These are phyloP conservation scores for Felis catus DNA, from an alignment of 2,113 vertebrate genomes.

Conservation along the genomic window DNA sequence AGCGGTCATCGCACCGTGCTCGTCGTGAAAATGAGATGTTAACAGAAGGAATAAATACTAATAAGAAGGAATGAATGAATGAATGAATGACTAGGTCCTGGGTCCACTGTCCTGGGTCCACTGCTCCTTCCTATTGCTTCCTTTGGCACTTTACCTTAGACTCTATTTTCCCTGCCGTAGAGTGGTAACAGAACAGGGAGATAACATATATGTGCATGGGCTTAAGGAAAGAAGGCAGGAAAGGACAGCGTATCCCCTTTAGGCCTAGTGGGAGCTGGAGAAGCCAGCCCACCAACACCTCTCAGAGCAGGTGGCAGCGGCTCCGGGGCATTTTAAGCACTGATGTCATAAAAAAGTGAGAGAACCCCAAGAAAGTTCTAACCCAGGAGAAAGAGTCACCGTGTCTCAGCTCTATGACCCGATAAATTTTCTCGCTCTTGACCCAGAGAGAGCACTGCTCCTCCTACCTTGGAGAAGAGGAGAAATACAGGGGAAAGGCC, in stretches of 20 bases:
- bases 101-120: background rate
- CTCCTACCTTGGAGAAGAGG: background rate
- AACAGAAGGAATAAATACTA: background rate
- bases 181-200: background rate
- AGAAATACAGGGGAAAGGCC: background rate
- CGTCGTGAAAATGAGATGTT: background rate
- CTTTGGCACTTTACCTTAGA: background rate
- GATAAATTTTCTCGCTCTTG: background rate
- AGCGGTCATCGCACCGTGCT: background rate
- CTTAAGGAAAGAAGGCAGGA: background rate
- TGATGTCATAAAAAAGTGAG: background rate
- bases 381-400: background rate
- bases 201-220: background rate
- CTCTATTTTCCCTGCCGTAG: background rate
- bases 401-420: rapidly evolving
- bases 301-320: background rate
- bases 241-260: background rate
- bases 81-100: background rate
- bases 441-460: background rate
- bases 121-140: background rate
- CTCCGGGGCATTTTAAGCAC: background rate
- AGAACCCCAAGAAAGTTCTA: background rate
- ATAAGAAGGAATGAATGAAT: background rate
- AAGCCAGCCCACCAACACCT: background rate
- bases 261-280: background rate